A percentile compares a stretch with the other conserved stretches of the same genome.
Conservation (phyloP, 2,797 vertebrate genomes). For the Pitangus sulphuratus region DNA sequence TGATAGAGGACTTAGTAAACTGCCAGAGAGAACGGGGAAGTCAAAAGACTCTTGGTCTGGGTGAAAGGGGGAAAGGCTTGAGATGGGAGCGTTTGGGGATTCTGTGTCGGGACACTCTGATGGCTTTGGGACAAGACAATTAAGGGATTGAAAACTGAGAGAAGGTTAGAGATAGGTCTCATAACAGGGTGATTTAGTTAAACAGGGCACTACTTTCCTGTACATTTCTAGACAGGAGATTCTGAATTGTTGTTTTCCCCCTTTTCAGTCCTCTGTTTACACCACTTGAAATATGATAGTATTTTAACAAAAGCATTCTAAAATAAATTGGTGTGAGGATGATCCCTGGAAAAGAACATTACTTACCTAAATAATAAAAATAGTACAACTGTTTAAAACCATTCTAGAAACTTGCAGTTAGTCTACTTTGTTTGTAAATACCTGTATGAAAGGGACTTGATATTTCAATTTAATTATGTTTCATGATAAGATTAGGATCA, state of each 20-base stretch:
- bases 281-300: background rate
- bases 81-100: background rate
- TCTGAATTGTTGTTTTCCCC: background rate
- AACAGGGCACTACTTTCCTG: background rate
- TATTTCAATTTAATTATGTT: background rate
- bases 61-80: background rate
- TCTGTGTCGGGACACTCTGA: background rate
- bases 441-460: background rate
- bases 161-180: background rate
- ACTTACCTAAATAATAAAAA: background rate
- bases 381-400: background rate
- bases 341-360: background rate
- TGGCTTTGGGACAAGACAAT: background rate
- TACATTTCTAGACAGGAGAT: background rate
- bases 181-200: background rate
- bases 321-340: background rate
- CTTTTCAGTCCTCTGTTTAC: background rate
- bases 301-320: background rate
- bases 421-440: background rate
- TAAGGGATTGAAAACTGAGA: background rate
- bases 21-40: background rate
- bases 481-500: background rate
- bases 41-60: background rate
- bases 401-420: background rate
- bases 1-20: background rate